Evolutionary conservation across 2,888 invertebrate genomes (phyloP).

Genomic region (Neoascia interrupta): DNA sequence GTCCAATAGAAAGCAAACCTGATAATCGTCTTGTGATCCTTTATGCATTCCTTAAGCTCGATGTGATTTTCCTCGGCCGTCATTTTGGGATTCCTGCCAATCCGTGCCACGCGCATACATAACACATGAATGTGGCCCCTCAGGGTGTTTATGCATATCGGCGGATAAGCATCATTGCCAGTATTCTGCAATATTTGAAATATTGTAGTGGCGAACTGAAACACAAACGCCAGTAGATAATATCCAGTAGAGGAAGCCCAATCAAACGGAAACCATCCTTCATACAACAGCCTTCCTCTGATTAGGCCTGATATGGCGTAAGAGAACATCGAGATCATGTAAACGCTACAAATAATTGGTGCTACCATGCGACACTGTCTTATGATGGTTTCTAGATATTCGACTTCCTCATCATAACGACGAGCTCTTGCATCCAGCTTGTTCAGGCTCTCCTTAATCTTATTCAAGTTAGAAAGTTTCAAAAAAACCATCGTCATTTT

Average conservation of each 20-base stretch:
- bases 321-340: not conserved
- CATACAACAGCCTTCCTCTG: not conserved
- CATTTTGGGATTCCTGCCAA: conserved; percentile 5
- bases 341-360: not conserved
- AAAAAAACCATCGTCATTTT: conserved; percentile 8
- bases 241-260: not conserved
- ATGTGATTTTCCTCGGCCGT: conserved; percentile 1
- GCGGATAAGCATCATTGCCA: conserved; percentile 18
- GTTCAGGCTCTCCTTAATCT: not conserved
- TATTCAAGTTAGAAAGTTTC: not conserved
- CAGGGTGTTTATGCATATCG: conserved; percentile 14
- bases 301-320: not conserved
- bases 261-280: conserved; percentile 32
- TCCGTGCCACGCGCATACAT: conserved; percentile 21
- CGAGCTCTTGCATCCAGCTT: conserved; percentile 6
- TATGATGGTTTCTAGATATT: not conserved
- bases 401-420: not conserved
- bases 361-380: not conserved
- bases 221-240: not conserved
- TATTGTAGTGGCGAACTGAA: conserved; percentile 4
- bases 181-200: conserved; percentile 19
- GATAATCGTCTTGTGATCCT: conserved; percentile 29
- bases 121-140: conserved; percentile 26
- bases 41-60: conserved; percentile 22
- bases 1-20: too few species aligned